A percentile compares a stretch with the other conserved stretches of the same genome.
Evolutionary conservation across 1,140 invertebrate genomes (phyloP).

Genomic region (Meloidogyne hapla): DNA sequence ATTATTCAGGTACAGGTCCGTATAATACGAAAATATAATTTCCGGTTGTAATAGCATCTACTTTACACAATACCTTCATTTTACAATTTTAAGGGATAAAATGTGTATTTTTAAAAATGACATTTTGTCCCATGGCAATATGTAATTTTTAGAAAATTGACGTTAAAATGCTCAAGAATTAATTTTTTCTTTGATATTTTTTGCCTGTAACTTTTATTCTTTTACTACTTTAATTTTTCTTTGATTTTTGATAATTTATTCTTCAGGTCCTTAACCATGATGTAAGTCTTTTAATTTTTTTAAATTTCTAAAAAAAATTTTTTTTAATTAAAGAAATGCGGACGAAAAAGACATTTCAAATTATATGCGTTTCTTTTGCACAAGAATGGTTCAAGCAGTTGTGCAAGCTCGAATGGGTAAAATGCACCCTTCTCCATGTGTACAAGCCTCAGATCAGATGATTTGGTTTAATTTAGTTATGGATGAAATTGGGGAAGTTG

Average conservation of each 20-base stretch:
- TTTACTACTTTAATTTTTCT: too few species aligned
- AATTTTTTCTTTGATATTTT: not conserved
- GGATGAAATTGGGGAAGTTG: slow-evolving; percentile 53
- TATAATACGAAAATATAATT: too few species aligned
- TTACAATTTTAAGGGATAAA: too few species aligned
- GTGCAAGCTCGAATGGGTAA: slow-evolving; percentile 47
- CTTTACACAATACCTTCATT: too few species aligned
- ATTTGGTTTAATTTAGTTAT: slow-evolving; percentile 53
- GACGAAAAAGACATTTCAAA: slow-evolving; percentile 39
- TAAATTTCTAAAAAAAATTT: not conserved
- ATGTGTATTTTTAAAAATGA: too few species aligned
- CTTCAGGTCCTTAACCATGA: not conserved
- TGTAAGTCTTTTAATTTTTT: slow-evolving; percentile 9
- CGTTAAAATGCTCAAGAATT: not conserved
- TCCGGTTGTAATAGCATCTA: too few species aligned
- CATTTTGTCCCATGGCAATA: not conserved
- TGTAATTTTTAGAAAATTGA: not conserved
- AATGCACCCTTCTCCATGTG: slow-evolving; percentile 34
- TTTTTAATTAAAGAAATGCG: slow-evolving; percentile 15
- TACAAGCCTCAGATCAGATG: slow-evolving; percentile 29
- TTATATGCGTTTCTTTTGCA: slow-evolving; percentile 48
- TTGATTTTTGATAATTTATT: too few species aligned
- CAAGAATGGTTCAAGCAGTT: slow-evolving; percentile 43
- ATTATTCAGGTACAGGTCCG: too few species aligned
- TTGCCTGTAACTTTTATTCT: too few species aligned